Evolutionary conservation across 2,888 invertebrate species (phyloP), one percentile per base, ranked within the genome.

Genomic region (Apoda limacodes): DNA sequence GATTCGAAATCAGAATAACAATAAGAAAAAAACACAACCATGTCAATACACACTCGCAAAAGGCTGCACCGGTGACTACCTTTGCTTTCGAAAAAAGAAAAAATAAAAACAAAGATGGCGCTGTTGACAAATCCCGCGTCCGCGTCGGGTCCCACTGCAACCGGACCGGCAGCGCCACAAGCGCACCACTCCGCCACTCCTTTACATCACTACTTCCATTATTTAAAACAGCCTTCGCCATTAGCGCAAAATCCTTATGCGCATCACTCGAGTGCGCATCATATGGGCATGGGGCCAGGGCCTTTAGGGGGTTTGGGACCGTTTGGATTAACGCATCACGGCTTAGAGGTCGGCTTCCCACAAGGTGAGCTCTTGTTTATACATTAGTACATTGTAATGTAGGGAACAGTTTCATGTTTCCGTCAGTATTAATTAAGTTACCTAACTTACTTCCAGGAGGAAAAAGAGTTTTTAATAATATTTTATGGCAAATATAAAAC

Each of bases 211-310:
- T 83, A 82, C 52, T 84, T 83, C 55, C 84, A 83, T 34, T 84
- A 84, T 44, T 61, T 83, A 52, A 84, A 82, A 58, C 82, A 81
- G 50, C 83, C 84, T 23, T 75, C 75, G 36, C 81, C 82, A 25
- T 49, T 82, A 13, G 65, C 80, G 2, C 80, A 74, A 57, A 82
- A 71, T 42, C 82, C 74, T 1, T 82, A 72, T 48, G 81, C 68
- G 24, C 81, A 71, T 39, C 78, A 71, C 40, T 64, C 75, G 14
- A 65, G 78, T 45, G 70, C 81, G 5, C 72, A 82, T 43, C 75
- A 83, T 46, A 82, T 68, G 83, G 84, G 66, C 42, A 85, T 75
- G 84, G 84, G 72, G 28, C 84, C 66, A 24, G 83, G 62, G 50
- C 60, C 83, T 36, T 39, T 83, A 48, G 64, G 82, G 35, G 84